Conservation (phyloP, 2,888 invertebrate genomes). For the Dysmachus trigonus region DNA sequence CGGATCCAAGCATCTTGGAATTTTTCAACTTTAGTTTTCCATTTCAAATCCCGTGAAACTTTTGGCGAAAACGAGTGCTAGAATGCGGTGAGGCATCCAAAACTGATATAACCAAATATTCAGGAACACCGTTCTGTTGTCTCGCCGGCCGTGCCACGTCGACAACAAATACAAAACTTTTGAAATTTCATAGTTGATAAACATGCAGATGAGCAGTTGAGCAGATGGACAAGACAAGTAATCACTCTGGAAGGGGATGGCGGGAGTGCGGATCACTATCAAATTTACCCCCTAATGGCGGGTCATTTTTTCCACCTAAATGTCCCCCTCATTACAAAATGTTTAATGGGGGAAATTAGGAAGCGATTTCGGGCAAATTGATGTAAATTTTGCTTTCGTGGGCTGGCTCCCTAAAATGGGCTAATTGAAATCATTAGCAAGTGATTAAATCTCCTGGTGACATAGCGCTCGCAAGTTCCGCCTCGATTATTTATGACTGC, state of each 20-base stretch:
- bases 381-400: constrained; percentile 43
- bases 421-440: constrained; percentile 48
- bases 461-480: background rate
- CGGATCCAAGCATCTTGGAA: background rate
- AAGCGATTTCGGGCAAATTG: constrained; percentile 45
- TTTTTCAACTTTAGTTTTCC: constrained; percentile 4
- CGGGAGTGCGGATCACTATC: background rate
- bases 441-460: constrained; percentile 33
- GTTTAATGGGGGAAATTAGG: constrained; percentile 45
- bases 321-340: constrained; percentile 26
- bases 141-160: background rate
- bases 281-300: background rate
- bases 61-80: background rate
- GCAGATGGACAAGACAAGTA: background rate
- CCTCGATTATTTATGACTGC: constrained; percentile 25
- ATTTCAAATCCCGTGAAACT: background rate
- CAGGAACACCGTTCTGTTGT: background rate
- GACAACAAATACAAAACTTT: background rate
- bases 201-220: background rate
- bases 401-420: constrained; percentile 33
- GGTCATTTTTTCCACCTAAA: background rate
- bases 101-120: constrained; percentile 3
- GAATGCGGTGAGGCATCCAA: background rate
- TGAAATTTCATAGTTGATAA: background rate
- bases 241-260: background rate